Conservation (phyloP, 2,888 invertebrate species). For the Gisinianus flammeolus region DNA sequence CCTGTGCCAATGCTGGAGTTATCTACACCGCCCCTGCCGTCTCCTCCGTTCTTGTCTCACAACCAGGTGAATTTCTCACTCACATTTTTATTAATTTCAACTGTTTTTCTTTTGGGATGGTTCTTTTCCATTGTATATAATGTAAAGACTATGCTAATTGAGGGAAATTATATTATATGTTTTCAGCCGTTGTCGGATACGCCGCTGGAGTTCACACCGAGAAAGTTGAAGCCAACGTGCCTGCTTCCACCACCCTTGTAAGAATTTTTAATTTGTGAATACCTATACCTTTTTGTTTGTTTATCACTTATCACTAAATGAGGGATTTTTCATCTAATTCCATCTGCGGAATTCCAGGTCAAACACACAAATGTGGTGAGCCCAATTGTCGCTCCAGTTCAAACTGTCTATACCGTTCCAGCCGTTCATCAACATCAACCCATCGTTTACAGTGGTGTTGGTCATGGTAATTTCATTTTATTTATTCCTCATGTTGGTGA, state of each 20-base stretch:
- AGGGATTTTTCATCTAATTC: no score
- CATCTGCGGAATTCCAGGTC: no score
- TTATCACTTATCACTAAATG: no score
- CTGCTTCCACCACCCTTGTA: conserved; percentile 22
- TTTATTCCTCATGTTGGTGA: no score
- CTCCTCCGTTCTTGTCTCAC: background rate
- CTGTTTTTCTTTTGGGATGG: background rate
- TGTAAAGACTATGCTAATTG: no score
- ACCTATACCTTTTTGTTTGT: no score
- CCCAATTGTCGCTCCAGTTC: conserved; percentile 12
- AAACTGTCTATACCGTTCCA: conserved; percentile 16
- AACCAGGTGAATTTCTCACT: conserved; percentile 1
- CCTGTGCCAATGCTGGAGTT: conserved; percentile 23
- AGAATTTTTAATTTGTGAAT: no score
- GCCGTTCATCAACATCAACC: background rate
- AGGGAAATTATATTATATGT: background rate
- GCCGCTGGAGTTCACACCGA: background rate
- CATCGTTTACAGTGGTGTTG: no score
- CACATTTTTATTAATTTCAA: background rate
- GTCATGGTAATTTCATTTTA: no score
- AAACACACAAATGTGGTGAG: conserved; percentile 5
- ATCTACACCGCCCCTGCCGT: conserved; percentile 22
- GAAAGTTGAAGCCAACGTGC: conserved; percentile 24
- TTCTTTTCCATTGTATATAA: background rate
- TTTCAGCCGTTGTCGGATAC: conserved; percentile 25